A percentile compares a stretch with the other conserved stretches of the same genome.
Conservation (phyloP, 2,888 invertebrate species). For the Thymelicus sylvestris region DNA sequence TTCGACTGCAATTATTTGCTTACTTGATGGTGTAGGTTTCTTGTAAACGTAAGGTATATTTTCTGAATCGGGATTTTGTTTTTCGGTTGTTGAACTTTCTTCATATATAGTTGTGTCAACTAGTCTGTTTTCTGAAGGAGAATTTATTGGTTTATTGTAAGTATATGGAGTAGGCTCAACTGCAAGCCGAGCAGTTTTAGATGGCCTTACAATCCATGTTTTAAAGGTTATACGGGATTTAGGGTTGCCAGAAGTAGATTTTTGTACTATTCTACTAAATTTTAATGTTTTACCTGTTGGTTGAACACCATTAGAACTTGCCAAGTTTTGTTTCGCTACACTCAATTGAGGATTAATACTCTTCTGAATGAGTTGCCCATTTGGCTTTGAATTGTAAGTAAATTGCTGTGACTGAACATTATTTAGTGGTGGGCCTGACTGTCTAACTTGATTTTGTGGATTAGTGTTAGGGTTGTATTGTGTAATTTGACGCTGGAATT, state of each 20-base stretch:
- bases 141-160: constrained; percentile 58
- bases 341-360: constrained; percentile 51
- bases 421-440: neutral
- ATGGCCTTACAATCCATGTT: constrained; percentile 78
- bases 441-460: constrained; percentile 44
- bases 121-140: constrained; percentile 52
- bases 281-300: constrained; percentile 70
- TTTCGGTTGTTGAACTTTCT: constrained; percentile 36
- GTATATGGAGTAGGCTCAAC: constrained; percentile 63
- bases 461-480: constrained; percentile 45
- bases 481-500: constrained; percentile 48
- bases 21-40: constrained; percentile 55
- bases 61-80: constrained; percentile 36
- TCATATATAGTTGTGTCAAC: constrained; percentile 58
- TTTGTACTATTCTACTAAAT: constrained; percentile 66
- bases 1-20: constrained; percentile 51
- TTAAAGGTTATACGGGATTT: constrained; percentile 75
- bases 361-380: constrained; percentile 48
- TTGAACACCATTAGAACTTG: constrained; percentile 65
- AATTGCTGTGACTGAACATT: constrained; percentile 48
- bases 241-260: constrained; percentile 63
- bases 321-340: constrained; percentile 71
- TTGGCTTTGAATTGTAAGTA: constrained; percentile 47
- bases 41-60: constrained; percentile 49
- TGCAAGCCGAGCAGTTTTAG: constrained; percentile 61